These are phyloP conservation scores for Leiothrix lutea DNA, from an alignment of 2,113 vertebrate genomes.

Conservation along the genomic window DNA sequence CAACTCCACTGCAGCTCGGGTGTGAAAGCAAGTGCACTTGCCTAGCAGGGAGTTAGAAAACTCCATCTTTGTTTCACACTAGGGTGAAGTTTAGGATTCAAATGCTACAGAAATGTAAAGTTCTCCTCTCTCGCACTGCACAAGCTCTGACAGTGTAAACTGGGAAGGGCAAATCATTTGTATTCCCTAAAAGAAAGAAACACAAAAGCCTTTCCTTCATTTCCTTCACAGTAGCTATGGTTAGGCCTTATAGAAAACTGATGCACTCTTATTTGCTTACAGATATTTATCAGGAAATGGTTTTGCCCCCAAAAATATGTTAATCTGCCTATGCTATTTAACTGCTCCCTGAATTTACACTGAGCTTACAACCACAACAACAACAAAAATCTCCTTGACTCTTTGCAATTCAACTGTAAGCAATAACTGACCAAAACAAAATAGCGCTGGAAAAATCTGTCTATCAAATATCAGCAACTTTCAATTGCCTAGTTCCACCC, in stretches of 20 bases:
- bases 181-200: not conserved
- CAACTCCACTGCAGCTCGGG: not conserved
- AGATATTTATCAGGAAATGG: not conserved
- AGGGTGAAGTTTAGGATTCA: not conserved
- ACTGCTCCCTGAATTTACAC: not conserved
- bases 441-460: not conserved
- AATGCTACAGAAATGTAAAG: not conserved
- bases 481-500: not conserved
- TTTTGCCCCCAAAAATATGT: not conserved
- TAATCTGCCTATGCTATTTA: not conserved
- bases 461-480: not conserved
- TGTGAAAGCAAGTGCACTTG: not conserved
- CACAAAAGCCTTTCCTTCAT: not conserved
- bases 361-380: not conserved
- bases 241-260: not conserved
- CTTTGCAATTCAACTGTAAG: not conserved
- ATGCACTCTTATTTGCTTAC: not conserved
- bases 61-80: not conserved
- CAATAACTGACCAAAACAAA: not conserved
- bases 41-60: not conserved
- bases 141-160: not conserved
- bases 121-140: not conserved
- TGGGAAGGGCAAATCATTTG: not conserved
- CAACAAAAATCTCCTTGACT: not conserved
- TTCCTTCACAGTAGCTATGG: not conserved